These are phyloP conservation scores for Lateolabrax maculatus DNA, from an alignment of 2,797 vertebrate genomes.

Conservation along the genomic window DNA sequence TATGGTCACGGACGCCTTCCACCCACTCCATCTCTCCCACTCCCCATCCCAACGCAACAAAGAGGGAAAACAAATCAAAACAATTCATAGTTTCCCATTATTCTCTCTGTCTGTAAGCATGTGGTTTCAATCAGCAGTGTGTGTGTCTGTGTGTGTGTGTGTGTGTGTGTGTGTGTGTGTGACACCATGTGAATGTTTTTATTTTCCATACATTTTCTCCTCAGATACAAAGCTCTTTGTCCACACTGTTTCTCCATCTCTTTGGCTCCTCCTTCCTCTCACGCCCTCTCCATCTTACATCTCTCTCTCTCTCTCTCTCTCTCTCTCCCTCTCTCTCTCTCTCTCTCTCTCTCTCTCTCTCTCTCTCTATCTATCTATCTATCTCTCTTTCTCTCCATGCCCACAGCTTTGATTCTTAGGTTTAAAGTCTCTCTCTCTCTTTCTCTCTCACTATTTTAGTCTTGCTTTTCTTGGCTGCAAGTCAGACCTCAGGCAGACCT, in stretches of 20 bases:
- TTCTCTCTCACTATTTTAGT: conserved; percentile 89
- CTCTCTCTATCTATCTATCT: conserved; percentile 69
- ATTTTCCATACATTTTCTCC: conserved; percentile 80
- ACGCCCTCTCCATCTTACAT: conserved; percentile 74
- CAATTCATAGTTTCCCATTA: conserved; percentile 83
- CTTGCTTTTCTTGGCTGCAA: conserved; percentile 97
- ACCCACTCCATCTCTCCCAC: conserved; percentile 62
- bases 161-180: conserved; percentile 37
- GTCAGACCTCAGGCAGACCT: conserved; percentile 92
- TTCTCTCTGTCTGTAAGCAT: conserved; percentile 80
- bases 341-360: conserved; percentile 54
- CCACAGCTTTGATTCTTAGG: too few species aligned
- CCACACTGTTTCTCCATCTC: conserved; percentile 64
- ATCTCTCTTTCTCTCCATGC: conserved; percentile 82
- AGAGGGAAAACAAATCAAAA: conserved; percentile 81
- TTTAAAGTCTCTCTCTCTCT: too few species aligned
- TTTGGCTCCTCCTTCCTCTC: conserved; percentile 76
- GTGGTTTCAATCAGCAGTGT: conserved; percentile 83
- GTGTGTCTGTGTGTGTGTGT: conserved; percentile 45
- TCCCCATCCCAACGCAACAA: conserved; percentile 73
- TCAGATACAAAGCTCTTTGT: conserved; percentile 83
- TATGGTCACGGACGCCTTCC: conserved; percentile 71
- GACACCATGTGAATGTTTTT: conserved; percentile 79
- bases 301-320: conserved; percentile 81
- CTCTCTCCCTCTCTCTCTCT: conserved; percentile 78